Base-by-base conservation (phyloP, 2,797 vertebrate genomes). In the Cyprinella venusta region DNA sequence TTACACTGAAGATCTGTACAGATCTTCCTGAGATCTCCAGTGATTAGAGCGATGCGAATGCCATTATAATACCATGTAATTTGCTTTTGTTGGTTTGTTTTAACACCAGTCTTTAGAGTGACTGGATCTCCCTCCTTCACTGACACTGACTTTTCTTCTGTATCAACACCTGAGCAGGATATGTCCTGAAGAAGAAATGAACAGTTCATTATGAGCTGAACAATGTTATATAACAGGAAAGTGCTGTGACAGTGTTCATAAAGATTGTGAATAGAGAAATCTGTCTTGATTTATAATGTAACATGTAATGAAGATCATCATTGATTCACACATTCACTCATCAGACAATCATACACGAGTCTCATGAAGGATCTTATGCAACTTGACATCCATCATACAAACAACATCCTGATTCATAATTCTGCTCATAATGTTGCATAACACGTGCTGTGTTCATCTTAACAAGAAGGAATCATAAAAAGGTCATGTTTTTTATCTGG, bases 101-200 rank as follows among this genome's bases (percentile, higher is more conserved):
- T 0, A 65, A 36, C 30, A 8, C 30, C 63, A 36, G 63, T 9
- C 16, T 36, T 0, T 4, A 65, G 16, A 65, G 16, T 2, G 16
- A 65, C 16, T 65, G 63, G 36, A 65, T 63, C 24, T 63, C 59
- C 24, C 13, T 63, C 24, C 13, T 3, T 30, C 24, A 30, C 59
- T 8, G 24, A 36, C 24, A 26, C 24, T 30, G 26, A 30, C 26
- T 30, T 30, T 18, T 0, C 0, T 0, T 4, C 4, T 18, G 1
- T 0, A 26, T 13, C 18, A 26, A 2, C 61, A 63, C 26, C 26
- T 30, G 2, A 30, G 2, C 1, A 30, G 2, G 26, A n/a, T n/a
- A n/a, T n/a, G n/a, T n/a, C 63, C 63, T 64, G 15, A 0, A 64
- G 3, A 33, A 64, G 26, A 63, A 30, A 63, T 16, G 0, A 63